Percentiles rank a stretch among this genome's conserved stretches.
phyloP scores from a whole-genome alignment of 2,888 invertebrate genomes.

The Teleogryllus oceanicus region DNA sequence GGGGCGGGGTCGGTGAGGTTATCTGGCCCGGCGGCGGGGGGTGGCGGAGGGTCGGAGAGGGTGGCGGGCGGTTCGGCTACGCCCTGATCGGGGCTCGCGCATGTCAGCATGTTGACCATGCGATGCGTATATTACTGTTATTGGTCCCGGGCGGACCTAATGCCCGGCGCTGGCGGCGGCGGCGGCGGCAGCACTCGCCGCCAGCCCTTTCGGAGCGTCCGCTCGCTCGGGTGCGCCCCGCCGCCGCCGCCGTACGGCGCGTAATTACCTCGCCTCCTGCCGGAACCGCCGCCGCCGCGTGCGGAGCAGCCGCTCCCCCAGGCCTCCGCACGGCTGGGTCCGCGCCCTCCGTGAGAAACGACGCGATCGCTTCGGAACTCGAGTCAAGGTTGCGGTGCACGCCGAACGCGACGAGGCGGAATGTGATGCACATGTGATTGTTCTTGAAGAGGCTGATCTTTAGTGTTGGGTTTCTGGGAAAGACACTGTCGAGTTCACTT shows the following conservation, averaged over 20 bases:
- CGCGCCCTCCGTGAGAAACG: background rate
- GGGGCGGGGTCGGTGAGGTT: conserved; percentile 1
- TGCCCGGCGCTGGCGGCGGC: background rate
- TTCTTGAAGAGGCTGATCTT: no score
- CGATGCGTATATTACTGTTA: conserved; percentile 18
- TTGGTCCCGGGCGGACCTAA: background rate
- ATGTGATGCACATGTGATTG: no score
- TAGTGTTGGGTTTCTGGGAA: no score
- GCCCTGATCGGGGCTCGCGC: conserved; percentile 23
- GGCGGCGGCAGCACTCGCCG: background rate
- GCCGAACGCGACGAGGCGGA: no score
- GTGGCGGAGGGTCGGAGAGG: background rate
- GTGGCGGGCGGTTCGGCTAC: conserved; percentile 2
- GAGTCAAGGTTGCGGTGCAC: no score
- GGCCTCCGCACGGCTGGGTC: background rate
- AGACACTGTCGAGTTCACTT: no score
- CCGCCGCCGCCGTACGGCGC: background rate
- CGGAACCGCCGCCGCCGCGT: background rate
- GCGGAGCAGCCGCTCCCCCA: background rate
- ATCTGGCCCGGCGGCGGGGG: background rate
- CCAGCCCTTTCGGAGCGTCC: background rate
- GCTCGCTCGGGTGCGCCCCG: background rate
- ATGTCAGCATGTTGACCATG: conserved; percentile 26
- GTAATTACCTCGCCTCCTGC: background rate
- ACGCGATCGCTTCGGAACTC: background rate